These are phyloP conservation scores for Cephus cinctus DNA, from an alignment of 1,140 invertebrate genomes.

Conservation along the genomic window DNA sequence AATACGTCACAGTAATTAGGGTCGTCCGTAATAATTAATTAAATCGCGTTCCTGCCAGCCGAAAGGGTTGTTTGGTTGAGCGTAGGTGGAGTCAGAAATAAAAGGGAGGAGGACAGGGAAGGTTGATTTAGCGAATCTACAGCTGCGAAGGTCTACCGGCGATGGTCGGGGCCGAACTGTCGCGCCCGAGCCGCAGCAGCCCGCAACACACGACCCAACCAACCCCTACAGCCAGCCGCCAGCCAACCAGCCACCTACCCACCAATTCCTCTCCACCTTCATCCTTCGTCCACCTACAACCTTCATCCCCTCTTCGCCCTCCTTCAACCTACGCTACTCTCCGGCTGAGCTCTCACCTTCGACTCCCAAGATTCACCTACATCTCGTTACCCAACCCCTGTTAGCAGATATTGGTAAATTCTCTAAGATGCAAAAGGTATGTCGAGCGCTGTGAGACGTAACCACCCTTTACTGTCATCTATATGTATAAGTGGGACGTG, in stretches of 20 bases:
- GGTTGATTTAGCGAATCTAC: no score
- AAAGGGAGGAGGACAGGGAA: no score
- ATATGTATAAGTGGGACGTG: no score
- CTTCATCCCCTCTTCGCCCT: background rate
- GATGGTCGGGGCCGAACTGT: conserved; percentile 52
- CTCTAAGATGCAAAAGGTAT: conserved; percentile 18
- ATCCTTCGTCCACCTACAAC: conserved; percentile 2
- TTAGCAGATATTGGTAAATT: conserved; percentile 24
- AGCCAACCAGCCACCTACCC: conserved; percentile 11
- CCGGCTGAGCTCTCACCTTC: conserved; percentile 24
- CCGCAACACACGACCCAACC: conserved; percentile 49
- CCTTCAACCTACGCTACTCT: conserved; percentile 11
- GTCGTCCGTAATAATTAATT: no score
- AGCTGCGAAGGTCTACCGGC: conserved; percentile 39
- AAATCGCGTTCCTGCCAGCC: no score
- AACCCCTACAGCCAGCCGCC: conserved; percentile 23
- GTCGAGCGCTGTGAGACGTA: no score
- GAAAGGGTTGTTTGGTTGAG: no score
- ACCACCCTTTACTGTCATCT: no score
- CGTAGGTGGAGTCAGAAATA: no score
- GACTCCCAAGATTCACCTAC: conserved; percentile 37
- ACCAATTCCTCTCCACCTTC: background rate
- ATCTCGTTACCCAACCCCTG: conserved; percentile 34
- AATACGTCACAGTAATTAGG: no score
- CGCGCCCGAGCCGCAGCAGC: conserved; percentile 57